Conservation (phyloP, 2,113 vertebrate species). For the Lathamus discolor region DNA sequence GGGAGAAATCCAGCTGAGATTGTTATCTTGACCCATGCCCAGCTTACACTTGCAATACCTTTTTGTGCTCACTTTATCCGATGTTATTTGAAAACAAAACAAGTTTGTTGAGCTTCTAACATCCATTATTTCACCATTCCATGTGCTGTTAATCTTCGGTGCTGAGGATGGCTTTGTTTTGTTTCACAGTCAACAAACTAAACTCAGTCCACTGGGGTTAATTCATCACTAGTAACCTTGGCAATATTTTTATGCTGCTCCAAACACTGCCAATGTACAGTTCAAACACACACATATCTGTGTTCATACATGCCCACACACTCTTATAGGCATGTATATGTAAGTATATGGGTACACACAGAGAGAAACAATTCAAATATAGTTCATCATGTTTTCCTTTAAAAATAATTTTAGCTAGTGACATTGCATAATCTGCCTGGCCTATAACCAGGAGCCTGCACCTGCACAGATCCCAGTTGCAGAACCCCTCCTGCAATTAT, state of each 20-base stretch:
- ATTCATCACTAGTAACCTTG: slow-evolving; percentile 52
- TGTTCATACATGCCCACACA: neutral
- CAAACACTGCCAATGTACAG: slow-evolving; percentile 16
- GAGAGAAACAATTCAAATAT: slow-evolving; percentile 40
- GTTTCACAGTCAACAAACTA: slow-evolving; percentile 36
- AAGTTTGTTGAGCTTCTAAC: neutral
- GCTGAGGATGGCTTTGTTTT: neutral
- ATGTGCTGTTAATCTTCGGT: neutral
- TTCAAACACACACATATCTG: neutral
- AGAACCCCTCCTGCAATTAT: slow-evolving; percentile 57
- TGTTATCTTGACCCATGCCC: neutral
- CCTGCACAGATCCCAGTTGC: slow-evolving; percentile 73
- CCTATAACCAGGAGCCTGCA: slow-evolving; percentile 69
- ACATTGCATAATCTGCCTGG: slow-evolving; percentile 76
- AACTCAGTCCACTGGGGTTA: slow-evolving; percentile 24
- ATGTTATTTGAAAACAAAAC: neutral
- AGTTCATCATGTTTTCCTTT: slow-evolving; percentile 69
- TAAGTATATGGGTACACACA: neutral
- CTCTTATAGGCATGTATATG: neutral
- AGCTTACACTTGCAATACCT: neutral
- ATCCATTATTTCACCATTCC: neutral
- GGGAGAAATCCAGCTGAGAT: neutral
- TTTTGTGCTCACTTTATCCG: neutral
- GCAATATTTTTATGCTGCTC: slow-evolving; percentile 34
- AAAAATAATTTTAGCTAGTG: slow-evolving; percentile 68